phyloP scores from a whole-genome alignment of 2,113 vertebrate species.

The Anhinga anhinga region DNA sequence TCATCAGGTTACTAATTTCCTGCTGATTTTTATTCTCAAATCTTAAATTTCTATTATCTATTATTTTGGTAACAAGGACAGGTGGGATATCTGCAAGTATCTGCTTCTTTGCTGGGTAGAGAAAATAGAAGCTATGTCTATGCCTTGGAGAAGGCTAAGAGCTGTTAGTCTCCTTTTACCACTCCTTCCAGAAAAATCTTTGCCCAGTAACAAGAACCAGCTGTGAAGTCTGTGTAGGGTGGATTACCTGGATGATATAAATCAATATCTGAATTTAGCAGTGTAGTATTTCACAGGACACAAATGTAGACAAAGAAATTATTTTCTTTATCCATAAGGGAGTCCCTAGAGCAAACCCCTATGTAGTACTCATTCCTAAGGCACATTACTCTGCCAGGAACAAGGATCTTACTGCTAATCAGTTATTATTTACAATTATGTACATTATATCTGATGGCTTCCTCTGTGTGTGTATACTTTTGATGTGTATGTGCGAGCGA shows the following conservation, averaged over 20 bases:
- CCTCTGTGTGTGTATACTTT: neutral
- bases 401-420: neutral
- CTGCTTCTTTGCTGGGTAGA: neutral
- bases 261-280: neutral
- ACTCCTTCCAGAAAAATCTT: neutral
- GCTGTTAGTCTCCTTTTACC: neutral
- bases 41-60: neutral
- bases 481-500: rapidly evolving
- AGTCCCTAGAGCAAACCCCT: neutral
- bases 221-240: neutral
- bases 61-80: neutral
- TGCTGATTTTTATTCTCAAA: neutral
- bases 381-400: neutral
- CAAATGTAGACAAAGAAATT: neutral
- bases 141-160: neutral
- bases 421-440: neutral
- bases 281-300: neutral
- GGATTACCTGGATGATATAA: neutral
- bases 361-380: rapidly evolving
- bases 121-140: neutral
- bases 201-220: neutral
- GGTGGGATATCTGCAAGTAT: too few relatives aligned
- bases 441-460: neutral
- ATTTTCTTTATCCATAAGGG: neutral
- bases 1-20: neutral